Percentiles rank a stretch among this genome's conserved stretches.
Evolutionary conservation across 1,140 invertebrate species (phyloP).

Genomic region (Atopsyche davidsoni): DNA sequence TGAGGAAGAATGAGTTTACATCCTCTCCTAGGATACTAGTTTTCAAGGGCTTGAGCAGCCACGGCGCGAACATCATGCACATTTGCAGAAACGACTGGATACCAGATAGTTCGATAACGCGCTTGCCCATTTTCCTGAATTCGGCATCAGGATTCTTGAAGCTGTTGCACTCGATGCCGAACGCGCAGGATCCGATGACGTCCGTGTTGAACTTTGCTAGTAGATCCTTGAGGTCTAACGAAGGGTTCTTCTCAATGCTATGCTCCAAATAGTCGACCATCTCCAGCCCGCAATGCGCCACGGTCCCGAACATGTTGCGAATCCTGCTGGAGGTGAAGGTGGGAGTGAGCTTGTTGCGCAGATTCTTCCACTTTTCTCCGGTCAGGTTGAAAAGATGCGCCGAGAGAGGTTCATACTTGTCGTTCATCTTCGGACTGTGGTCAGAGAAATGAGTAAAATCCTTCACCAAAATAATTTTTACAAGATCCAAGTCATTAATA

Average conservation of each 20-base stretch:
- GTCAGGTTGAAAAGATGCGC: conserved; percentile 39
- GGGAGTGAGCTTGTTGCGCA: conserved; percentile 52
- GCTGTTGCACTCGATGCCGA: conserved; percentile 36
- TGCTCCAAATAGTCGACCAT: conserved; percentile 36
- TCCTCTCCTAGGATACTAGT: conserved; percentile 30
- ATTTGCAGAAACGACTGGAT: conserved; percentile 23
- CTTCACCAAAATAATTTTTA: conserved; percentile 52
- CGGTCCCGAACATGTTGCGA: conserved; percentile 49
- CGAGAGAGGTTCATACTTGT: conserved; percentile 33
- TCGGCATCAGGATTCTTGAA: conserved; percentile 29
- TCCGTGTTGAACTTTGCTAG: conserved; percentile 32
- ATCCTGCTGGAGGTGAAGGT: conserved; percentile 56
- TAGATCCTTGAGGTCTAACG: conserved; percentile 33
- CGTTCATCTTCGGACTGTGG: conserved; percentile 46
- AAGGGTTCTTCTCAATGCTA: background rate
- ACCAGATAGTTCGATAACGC: conserved; percentile 21
- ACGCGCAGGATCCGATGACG: conserved; percentile 35
- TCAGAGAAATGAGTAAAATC: conserved; percentile 55
- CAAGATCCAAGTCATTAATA: conserved; percentile 47
- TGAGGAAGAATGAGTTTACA: conserved; percentile 38
- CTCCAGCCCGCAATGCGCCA: conserved; percentile 37
- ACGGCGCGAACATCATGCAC: conserved; percentile 20
- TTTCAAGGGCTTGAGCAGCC: conserved; percentile 18
- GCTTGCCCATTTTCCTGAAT: conserved; percentile 32
- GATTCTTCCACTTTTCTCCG: conserved; percentile 49